phyloP scores from a whole-genome alignment of 2,113 vertebrate species.

The Promerops cafer region DNA sequence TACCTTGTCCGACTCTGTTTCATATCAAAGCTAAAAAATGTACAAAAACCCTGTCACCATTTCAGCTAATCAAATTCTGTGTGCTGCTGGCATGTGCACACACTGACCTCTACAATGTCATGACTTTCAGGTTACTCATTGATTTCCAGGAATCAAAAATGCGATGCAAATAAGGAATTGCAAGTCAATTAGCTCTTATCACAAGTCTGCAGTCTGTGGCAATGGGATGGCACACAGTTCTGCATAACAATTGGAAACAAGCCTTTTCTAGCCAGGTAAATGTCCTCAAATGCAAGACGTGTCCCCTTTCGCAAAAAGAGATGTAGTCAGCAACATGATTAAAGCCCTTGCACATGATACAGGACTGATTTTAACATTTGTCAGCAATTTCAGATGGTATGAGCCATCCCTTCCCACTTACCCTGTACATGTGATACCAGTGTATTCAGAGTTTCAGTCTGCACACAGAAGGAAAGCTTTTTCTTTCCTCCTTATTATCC shows the following conservation, averaged over 20 bases:
- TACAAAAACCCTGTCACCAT: not conserved
- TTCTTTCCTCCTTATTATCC: not conserved
- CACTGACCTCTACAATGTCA: conserved; percentile 33
- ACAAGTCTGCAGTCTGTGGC: not conserved
- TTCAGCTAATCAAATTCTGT: conserved; percentile 21
- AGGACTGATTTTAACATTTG: conserved; percentile 19
- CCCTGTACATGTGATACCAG: not conserved
- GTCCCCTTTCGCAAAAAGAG: conserved; percentile 33
- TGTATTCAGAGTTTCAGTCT: not conserved
- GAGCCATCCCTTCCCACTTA: not conserved
- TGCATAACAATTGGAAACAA: conserved; percentile 16
- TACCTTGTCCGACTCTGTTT: not conserved
- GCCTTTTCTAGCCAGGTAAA: conserved; percentile 22
- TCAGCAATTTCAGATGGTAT: conserved; percentile 39
- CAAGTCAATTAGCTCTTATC: conserved; percentile 43
- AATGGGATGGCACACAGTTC: not conserved
- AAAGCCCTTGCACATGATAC: conserved; percentile 1
- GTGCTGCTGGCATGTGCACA: not conserved
- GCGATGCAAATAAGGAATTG: conserved; percentile 22
- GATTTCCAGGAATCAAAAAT: conserved; percentile 24
- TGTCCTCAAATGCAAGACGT: not conserved
- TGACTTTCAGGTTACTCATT: conserved; percentile 44
- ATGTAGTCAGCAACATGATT: conserved; percentile 41
- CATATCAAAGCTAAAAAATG: not conserved
- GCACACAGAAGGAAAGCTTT: not conserved